Base-by-base conservation (phyloP, 1,140 invertebrate genomes). In the Drosophila bocqueti region DNA sequence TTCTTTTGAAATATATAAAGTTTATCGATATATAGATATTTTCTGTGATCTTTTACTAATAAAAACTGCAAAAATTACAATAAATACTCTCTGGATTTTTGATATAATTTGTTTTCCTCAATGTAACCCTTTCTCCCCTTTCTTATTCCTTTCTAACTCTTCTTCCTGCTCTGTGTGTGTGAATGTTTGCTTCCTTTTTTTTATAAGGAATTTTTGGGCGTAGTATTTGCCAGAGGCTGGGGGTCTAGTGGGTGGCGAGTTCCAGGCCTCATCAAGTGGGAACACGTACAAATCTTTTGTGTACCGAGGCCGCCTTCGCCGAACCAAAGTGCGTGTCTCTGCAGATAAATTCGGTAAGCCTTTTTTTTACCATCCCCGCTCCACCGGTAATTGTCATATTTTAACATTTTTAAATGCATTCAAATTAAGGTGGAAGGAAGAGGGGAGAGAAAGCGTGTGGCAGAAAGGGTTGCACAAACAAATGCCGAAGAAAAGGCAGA, bases 321-420 rank as follows among this genome's bases (percentile, higher is more conserved):
- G 49, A 59, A 46, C 55, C 50, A 52, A 67, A 65, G 74, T 84
- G 85, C 79, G 82, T 90, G 76, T 82, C 75, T 72, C 45, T 82
- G 65, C 49, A 78, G 78, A 90, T 69, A 77, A 68, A 67, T 81
- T 83, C 49, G 47, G 43, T 24, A 42, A 43, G 31, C 24, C 40
- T 43, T 45, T 65, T 71, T 43, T 61, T 54, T 66, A 16, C 46
- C 7, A 7, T 6, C 6, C 31, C 29, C 15, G 9, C 15, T 13
- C 16, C 5, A 54, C 34, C 45, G 67, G 64, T 49, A 79, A 76
- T 86, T 74, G 75, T 79, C 85, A 90, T 90, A 90, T 90, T 90
- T 90, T 90, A 82, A 79, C 85, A 90, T 90, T 90, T 90, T 90
- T 90, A 90, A 90, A 90, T 90, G 85, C 85, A 90, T 85, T 90